Base-by-base conservation (phyloP, 2,888 invertebrate genomes). In the Drosophila birchii region DNA sequence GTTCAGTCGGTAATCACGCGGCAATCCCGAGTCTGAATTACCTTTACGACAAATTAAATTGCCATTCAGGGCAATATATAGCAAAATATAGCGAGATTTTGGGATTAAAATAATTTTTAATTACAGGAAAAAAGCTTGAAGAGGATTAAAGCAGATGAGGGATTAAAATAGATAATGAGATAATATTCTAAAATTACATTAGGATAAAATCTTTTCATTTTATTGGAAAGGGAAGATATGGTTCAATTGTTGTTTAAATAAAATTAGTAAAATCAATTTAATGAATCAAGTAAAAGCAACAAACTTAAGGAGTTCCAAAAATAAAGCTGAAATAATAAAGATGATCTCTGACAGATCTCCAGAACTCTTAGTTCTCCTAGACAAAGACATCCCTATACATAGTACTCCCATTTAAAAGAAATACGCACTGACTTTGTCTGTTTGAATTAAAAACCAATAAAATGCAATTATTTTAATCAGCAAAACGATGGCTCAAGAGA, bases 401-500 rank as follows among this genome's bases (percentile, higher is more conserved):
- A n/a, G n/a, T n/a, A 44, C 6, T 14, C 39, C 5, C n/a, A 29
- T 44, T 23, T 2, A 18, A 4, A 8, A 39, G 14, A 32, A 20
- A 8, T 20, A 20, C 14, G 2, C 18, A 1, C 8, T 12, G 11
- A 3, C 18, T 41, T 16, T 43, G 20, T 20, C 18, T 16, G 16
- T 26, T 18, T 3, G 14, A 39, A 39, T 39, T 38, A 44, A 55
- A 51, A 41, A 9, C 23, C 29, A 34, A 59, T 44, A 32, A 43
- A 66, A 57, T 62, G 39, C 57, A 44, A 36, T 51, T 74, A 38
- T 45, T 67, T 73, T 71, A 63, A 75, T 80, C 72, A 78, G 32
- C 38, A 79, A 53, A 36, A 7, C 60, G 64, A 90, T 90, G 90
- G 63, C 69, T 16, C 76, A 79, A 56, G 77, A 83, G 44, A 64